Evolutionary conservation across 2,797 vertebrate genomes (phyloP), one percentile per base, ranked within the genome.

Genomic region (Varecia variegata): DNA sequence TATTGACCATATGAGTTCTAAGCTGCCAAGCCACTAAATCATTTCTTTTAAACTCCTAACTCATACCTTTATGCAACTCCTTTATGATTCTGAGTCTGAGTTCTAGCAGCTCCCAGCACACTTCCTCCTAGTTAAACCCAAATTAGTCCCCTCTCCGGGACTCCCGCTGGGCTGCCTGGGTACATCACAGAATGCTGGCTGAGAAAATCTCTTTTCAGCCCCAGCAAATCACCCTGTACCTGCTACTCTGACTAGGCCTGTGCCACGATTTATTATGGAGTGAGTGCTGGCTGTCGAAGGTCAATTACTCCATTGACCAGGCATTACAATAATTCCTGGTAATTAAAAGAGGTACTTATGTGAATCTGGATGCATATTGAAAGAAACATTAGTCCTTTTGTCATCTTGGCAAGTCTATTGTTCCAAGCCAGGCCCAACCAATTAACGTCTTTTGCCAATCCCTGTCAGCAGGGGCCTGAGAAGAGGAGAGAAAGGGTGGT

Each of bases 231-330:
- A 98, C 96, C 96, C 97, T 90, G n/a, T 98, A 98, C 98, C 98
- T 98, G 98, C 96, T 98, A 96, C 98, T 98, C 97, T 97, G 97
- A 98, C 97, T 97, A 97, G 97, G 97, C 97, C 96, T 70, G 84
- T 52, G 94, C 98, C 98, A 98, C 98, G 98, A 98, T 97, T 98
- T 98, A 98, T 98, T 98, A 98, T 97, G 98, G 97, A 98, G 98
- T 98, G 97, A 98, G 98, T 94, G 97, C 94, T 97, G 86, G 43
- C 97, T 93, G 98, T 98, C 98, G 98, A 99, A 99, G 99, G 99
- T 99, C 99, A 99, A 99, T 99, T 99, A 99, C 97, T 98, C 98
- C 98, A 98, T 98, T 99, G 98, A 98, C 98, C 98, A 97, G 98
- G 97, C 98, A 98, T 98, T 98, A 98, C 98, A 98, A 98, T 98